phyloP scores from a whole-genome alignment of 2,888 invertebrate genomes.

The Netelia virgata region DNA sequence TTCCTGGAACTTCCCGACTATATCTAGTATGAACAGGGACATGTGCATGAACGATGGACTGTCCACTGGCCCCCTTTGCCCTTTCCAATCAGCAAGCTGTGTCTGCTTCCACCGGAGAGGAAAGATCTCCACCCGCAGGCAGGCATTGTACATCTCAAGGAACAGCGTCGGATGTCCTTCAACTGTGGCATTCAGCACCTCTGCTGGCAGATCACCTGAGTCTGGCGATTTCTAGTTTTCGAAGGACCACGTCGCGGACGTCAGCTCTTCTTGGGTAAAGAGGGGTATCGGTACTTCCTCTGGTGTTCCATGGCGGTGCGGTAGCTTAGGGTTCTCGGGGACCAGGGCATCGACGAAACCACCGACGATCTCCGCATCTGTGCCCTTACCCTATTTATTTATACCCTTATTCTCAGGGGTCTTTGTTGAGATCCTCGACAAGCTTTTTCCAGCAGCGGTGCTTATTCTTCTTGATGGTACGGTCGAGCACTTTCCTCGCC shows the following conservation, averaged over 20 bases:
- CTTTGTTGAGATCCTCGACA: background rate
- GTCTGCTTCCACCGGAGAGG: constrained; percentile 55
- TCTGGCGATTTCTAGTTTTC: constrained; percentile 54
- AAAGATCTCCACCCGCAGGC: constrained; percentile 57
- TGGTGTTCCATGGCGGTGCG: no score
- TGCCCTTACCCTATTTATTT: background rate
- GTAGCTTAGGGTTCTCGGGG: constrained; percentile 30
- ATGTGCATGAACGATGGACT: constrained; percentile 61
- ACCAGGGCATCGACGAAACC: constrained; percentile 42
- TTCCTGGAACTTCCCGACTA: constrained; percentile 65
- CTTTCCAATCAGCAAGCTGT: constrained; percentile 14
- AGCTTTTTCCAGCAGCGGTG: no score
- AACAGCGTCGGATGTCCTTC: constrained; percentile 37
- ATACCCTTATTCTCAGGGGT: constrained; percentile 52
- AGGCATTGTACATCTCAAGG: constrained; percentile 57
- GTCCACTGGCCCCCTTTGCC: constrained; percentile 54
- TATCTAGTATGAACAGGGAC: constrained; percentile 63
- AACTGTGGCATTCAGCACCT: constrained; percentile 41
- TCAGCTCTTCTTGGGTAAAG: constrained; percentile 29
- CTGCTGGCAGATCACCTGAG: constrained; percentile 53
- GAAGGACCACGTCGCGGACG: constrained; percentile 34
- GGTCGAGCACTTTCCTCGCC: no score
- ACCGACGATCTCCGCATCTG: constrained; percentile 24
- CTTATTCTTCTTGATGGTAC: no score
- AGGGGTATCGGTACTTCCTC: no score